phyloP scores from a whole-genome alignment of 2,888 invertebrate genomes.

The Drosophila neutralis region DNA sequence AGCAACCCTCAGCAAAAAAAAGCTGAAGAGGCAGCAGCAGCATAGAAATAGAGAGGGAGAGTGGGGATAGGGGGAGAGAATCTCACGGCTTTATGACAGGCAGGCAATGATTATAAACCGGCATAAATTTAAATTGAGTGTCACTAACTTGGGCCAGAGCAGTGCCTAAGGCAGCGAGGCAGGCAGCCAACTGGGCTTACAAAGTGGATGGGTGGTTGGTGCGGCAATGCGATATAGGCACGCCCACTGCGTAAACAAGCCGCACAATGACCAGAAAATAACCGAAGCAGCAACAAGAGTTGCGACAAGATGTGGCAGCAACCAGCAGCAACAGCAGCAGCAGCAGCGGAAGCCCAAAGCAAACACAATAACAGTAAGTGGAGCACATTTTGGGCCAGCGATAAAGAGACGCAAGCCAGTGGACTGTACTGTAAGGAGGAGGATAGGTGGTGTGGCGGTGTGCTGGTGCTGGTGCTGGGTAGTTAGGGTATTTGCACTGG shows the following conservation, averaged over 20 bases:
- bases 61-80: neutral
- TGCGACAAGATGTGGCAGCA: slow-evolving; percentile 56
- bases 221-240: slow-evolving; percentile 3
- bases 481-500: slow-evolving; percentile 13
- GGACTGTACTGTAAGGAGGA: neutral
- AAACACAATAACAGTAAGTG: slow-evolving; percentile 70
- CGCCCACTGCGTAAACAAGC: slow-evolving; percentile 69
- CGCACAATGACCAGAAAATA: slow-evolving; percentile 70
- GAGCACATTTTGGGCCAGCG: slow-evolving; percentile 47
- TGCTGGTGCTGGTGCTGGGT: neutral
- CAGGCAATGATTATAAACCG: slow-evolving; percentile 71
- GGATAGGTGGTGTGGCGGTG: neutral
- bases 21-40: neutral
- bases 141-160: slow-evolving; percentile 62
- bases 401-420: slow-evolving; percentile 29
- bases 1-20: slow-evolving; percentile 25
- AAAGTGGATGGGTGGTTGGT: slow-evolving; percentile 7
- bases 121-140: slow-evolving; percentile 75
- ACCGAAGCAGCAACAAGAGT: slow-evolving; percentile 61
- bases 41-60: neutral
- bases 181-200: slow-evolving; percentile 9
- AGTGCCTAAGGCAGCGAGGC: slow-evolving; percentile 38
- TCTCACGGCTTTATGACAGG: slow-evolving; percentile 59
- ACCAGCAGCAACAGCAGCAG: neutral
- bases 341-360: slow-evolving; percentile 57